Percentiles rank a stretch among this genome's conserved stretches.
These are phyloP conservation scores for Luffia ferchaultella DNA, from an alignment of 2,888 invertebrate genomes.

Conservation along the genomic window DNA sequence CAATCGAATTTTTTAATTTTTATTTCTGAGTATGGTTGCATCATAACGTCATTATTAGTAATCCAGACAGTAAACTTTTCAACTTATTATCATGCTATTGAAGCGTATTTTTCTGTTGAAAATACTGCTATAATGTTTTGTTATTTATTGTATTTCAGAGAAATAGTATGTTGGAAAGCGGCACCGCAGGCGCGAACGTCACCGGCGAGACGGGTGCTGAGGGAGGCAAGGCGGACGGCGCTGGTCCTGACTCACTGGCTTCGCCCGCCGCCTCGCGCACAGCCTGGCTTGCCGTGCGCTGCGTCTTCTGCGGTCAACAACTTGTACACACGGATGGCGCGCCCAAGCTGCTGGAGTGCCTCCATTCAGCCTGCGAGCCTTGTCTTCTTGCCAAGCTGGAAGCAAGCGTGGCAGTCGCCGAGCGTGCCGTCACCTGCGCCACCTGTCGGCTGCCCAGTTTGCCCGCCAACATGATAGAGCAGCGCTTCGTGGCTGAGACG, in stretches of 20 bases:
- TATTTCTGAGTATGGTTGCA: no score
- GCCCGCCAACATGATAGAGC: constrained; percentile 79
- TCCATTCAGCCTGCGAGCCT: constrained; percentile 84
- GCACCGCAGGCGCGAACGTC: no score
- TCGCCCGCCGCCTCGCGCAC: constrained; percentile 31
- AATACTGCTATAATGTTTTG: no score
- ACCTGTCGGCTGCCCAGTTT: constrained; percentile 78
- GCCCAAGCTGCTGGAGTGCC: constrained; percentile 86
- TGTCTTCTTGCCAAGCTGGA: constrained; percentile 76
- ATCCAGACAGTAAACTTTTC: no score
- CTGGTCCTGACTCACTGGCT: constrained; percentile 43
- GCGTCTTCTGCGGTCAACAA: constrained; percentile 54
- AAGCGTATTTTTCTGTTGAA: no score
- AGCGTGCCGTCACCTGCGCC: constrained; percentile 67
- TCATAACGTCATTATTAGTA: no score
- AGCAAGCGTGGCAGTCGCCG: constrained; percentile 39
- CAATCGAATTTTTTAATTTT: no score
- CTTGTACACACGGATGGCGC: constrained; percentile 46
- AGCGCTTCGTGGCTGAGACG: constrained; percentile 81
- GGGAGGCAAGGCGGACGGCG: constrained; percentile 12
- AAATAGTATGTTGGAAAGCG: no score
- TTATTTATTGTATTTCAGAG: no score
- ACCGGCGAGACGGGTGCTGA: constrained; percentile 9
- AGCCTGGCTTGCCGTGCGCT: constrained; percentile 44
- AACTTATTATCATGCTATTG: no score